These are phyloP conservation scores for Benitochromis conjunctus DNA, from an alignment of 2,113 vertebrate species.

Conservation along the genomic window DNA sequence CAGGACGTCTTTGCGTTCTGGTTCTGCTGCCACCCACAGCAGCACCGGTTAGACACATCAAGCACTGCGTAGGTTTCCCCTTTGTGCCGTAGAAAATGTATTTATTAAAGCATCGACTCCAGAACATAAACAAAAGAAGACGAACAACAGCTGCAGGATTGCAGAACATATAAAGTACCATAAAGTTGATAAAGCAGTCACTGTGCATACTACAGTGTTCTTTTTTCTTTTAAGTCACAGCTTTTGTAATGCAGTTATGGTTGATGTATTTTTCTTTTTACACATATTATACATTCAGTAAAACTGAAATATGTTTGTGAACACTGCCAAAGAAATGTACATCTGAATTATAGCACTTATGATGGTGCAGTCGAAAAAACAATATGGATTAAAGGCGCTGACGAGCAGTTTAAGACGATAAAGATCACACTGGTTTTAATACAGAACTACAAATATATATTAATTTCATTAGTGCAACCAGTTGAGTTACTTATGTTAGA, in stretches of 20 bases:
- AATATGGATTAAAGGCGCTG: background rate
- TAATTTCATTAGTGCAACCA: background rate
- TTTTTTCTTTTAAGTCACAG: conserved; percentile 64
- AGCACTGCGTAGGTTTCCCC: conserved; percentile 40
- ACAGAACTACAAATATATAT: background rate
- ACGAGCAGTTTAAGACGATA: background rate
- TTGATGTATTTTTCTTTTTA: conserved; percentile 20
- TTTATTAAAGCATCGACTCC: conserved; percentile 76
- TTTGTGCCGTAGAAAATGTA: conserved; percentile 65
- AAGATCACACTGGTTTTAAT: background rate
- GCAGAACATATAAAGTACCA: conserved; percentile 74
- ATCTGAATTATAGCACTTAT: background rate
- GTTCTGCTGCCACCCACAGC: background rate
- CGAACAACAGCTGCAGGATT: conserved; percentile 62
- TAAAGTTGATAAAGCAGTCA: conserved; percentile 74
- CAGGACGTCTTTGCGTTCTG: conserved; percentile 1
- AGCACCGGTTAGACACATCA: conserved; percentile 29
- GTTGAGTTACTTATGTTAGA: conserved; percentile 15
- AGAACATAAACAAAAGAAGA: conserved; percentile 53
- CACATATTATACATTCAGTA: conserved; percentile 52
- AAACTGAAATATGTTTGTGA: background rate
- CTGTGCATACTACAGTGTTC: conserved; percentile 65
- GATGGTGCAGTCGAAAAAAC: background rate
- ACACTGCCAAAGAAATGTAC: background rate
- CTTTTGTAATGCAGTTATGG: conserved; percentile 63